Base-by-base conservation (phyloP, 2,888 invertebrate genomes). In the Microctonus brassicae region DNA sequence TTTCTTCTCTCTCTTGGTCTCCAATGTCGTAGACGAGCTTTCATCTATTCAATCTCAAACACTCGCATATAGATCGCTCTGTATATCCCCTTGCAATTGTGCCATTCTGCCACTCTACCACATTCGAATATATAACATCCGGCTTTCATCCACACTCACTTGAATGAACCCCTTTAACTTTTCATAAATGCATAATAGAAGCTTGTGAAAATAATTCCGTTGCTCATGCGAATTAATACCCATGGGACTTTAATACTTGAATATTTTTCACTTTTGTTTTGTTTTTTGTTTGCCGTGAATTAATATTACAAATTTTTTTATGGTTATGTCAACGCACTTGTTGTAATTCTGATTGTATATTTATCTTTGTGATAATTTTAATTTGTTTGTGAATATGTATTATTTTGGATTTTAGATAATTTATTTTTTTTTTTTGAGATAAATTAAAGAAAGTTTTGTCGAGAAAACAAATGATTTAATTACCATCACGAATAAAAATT, bases 241-340 rank as follows among this genome's bases (percentile, higher is more conserved):
- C 26, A 39, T 64, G 58, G 60, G 66, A 39, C 34, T 52, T 72
- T 61, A 57, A 57, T 52, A 3, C n/a, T n/a, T 6, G 24, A 57
- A 13, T 57, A 11, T 22, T 29, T 11, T 26, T 22, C 11, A 57
- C 91, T 0, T 47, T 47, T 17, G 1, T 17, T 47, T 1, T n/a
- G 17, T 47, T 5, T 47, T 17, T 47, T 1, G 4, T 29, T 29
- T 29, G n/a, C n/a, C n/a, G n/a, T n/a, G n/a, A n/a, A n/a, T n/a
- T n/a, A n/a, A n/a, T n/a, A n/a, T n/a, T n/a, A n/a, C n/a, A n/a
- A n/a, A n/a, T n/a, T n/a, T n/a, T n/a, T n/a, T n/a, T n/a, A n/a
- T n/a, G n/a, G n/a, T n/a, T n/a, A n/a, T n/a, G n/a, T n/a, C n/a
- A n/a, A n/a, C n/a, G n/a, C n/a, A n/a, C n/a, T n/a, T n/a, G n/a